Evolutionary conservation across 2,113 vertebrate genomes (phyloP).

Genomic region (Spilogale gracilis): DNA sequence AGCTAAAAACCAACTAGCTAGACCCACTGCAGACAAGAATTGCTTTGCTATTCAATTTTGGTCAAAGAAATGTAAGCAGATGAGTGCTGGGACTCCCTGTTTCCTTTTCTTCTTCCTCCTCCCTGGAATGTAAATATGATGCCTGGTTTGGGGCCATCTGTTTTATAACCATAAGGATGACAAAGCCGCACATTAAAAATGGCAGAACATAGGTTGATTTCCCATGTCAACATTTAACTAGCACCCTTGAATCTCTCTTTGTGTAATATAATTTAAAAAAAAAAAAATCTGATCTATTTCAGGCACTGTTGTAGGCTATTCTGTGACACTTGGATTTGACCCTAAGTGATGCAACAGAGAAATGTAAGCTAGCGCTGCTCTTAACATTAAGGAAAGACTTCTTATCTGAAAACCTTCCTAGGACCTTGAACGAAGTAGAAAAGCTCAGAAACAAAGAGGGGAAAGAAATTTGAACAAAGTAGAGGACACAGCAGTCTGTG

Average conservation of each 20-base stretch:
- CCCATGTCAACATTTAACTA: neutral
- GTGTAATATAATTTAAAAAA: neutral
- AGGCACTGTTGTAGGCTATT: neutral
- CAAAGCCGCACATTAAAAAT: neutral
- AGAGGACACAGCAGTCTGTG: neutral
- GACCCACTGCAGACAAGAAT: neutral
- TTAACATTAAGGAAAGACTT: neutral
- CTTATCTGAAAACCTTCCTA: neutral
- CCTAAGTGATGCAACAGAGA: neutral
- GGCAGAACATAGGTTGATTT: neutral
- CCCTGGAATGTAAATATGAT: neutral
- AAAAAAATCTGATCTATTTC: neutral
- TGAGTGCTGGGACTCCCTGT: neutral
- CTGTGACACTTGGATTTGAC: neutral
- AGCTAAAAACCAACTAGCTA: neutral
- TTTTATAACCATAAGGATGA: neutral
- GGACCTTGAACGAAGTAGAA: neutral
- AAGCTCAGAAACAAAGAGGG: neutral
- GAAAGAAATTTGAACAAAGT: neutral
- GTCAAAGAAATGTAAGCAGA: neutral
- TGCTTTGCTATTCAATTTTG: neutral
- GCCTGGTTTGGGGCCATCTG: neutral
- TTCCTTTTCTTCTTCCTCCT: neutral
- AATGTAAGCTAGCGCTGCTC: neutral
- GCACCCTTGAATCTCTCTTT: neutral